Conservation (phyloP, 2,113 vertebrate genomes). For the Antennarius striatus region DNA sequence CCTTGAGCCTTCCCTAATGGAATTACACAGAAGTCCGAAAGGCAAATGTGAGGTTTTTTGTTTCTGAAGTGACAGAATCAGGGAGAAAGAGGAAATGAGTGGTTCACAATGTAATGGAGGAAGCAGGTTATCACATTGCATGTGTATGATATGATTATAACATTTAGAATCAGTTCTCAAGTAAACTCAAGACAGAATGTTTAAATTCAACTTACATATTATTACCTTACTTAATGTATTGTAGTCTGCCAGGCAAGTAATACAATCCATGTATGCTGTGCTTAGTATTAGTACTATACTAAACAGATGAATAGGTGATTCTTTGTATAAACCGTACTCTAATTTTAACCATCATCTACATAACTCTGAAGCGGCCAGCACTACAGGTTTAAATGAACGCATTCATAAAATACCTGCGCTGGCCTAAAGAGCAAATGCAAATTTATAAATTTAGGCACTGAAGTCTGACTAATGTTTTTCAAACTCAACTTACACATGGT, state of each 20-base stretch:
- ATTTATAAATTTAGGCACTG: conserved; percentile 50
- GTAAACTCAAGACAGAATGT: too few relatives aligned
- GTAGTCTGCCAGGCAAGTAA: background rate
- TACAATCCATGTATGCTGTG: background rate
- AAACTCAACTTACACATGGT: conserved; percentile 37
- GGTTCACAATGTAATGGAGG: conserved; percentile 11
- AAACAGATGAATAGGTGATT: background rate
- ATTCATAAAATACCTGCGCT: conserved; percentile 44
- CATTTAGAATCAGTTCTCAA: too few relatives aligned
- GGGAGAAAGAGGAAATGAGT: conserved; percentile 13
- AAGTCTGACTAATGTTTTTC: conserved; percentile 54
- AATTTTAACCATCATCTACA: conserved; percentile 15
- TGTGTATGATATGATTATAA: too few relatives aligned
- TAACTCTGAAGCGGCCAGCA: background rate
- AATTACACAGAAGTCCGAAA: conserved; percentile 54
- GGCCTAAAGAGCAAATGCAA: conserved; percentile 52
- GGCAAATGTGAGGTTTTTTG: conserved; percentile 47
- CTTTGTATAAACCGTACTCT: background rate
- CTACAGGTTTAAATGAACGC: conserved; percentile 44
- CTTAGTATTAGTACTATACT: too few relatives aligned
- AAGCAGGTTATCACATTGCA: too few relatives aligned
- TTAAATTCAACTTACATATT: too few relatives aligned
- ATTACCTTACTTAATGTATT: too few relatives aligned
- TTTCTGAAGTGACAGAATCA: conserved; percentile 35
- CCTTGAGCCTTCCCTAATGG: conserved; percentile 55